Evolutionary conservation across 2,888 invertebrate genomes (phyloP).

Genomic region (Prenolepis imparis): DNA sequence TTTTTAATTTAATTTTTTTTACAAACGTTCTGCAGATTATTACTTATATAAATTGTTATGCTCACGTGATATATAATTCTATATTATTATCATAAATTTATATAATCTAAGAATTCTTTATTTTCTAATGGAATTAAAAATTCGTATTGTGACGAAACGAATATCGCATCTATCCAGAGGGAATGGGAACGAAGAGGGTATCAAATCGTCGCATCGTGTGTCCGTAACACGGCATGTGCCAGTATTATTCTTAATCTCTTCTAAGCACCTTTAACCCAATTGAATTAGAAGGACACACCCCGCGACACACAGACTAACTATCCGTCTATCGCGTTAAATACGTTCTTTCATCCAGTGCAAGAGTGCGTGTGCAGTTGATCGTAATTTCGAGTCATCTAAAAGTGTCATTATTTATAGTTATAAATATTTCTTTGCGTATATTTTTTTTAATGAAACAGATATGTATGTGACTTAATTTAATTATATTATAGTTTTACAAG

Average conservation of each 20-base stretch:
- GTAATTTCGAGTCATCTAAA: background rate
- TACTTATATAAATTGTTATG: background rate
- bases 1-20: background rate
- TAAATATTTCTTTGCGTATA: background rate
- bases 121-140: slow-evolving; percentile 1
- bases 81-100: background rate
- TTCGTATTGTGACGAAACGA: background rate
- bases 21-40: background rate
- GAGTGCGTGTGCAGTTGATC: background rate
- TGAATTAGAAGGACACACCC: slow-evolving; percentile 80
- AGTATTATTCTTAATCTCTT: slow-evolving; percentile 84
- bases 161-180: slow-evolving; percentile 10
- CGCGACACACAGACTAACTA: slow-evolving; percentile 57
- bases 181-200: background rate
- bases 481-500: background rate
- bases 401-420: background rate
- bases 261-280: slow-evolving; percentile 85
- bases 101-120: background rate
- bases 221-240: slow-evolving; percentile 79
- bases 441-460: background rate
- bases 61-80: background rate
- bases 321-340: background rate
- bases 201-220: slow-evolving; percentile 44
- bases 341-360: slow-evolving; percentile 14
- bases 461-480: background rate